These are phyloP conservation scores for Drosophila burlai DNA, from an alignment of 1,140 invertebrate genomes.

Conservation along the genomic window DNA sequence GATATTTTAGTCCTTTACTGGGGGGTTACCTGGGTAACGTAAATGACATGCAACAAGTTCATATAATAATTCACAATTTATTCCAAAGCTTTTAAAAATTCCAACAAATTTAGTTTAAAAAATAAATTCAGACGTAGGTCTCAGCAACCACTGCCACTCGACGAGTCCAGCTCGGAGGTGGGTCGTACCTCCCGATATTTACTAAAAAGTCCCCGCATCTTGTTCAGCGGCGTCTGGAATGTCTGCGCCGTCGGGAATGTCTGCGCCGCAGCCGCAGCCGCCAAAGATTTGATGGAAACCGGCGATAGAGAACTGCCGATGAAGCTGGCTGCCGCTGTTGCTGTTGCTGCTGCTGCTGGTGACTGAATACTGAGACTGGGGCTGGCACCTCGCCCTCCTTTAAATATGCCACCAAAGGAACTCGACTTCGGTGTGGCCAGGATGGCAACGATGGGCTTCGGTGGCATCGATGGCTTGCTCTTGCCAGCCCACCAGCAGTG, in stretches of 20 bases:
- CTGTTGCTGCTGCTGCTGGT: too few relatives aligned
- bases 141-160: neutral
- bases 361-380: constrained; percentile 10
- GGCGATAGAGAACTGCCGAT: constrained; percentile 4
- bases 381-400: constrained; percentile 12
- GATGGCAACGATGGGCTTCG: constrained; percentile 29
- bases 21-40: too few relatives aligned
- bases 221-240: constrained; percentile 61
- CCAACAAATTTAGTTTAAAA: neutral
- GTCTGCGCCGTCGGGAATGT: constrained; percentile 29
- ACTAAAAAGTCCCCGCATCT: constrained; percentile 54
- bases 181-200: constrained; percentile 47
- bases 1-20: too few relatives aligned
- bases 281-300: neutral
- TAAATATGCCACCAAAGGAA: neutral
- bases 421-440: constrained; percentile 44
- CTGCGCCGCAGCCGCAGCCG: constrained; percentile 5
- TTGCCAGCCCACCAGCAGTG: neutral
- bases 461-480: constrained; percentile 1
- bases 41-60: too few relatives aligned
- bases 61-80: neutral
- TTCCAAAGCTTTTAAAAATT: constrained; percentile 2
- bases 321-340: neutral
- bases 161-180: constrained; percentile 2
- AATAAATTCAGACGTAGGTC: neutral